Base-by-base conservation (phyloP, 2,888 invertebrate genomes). In the Syrphus vitripennis region DNA sequence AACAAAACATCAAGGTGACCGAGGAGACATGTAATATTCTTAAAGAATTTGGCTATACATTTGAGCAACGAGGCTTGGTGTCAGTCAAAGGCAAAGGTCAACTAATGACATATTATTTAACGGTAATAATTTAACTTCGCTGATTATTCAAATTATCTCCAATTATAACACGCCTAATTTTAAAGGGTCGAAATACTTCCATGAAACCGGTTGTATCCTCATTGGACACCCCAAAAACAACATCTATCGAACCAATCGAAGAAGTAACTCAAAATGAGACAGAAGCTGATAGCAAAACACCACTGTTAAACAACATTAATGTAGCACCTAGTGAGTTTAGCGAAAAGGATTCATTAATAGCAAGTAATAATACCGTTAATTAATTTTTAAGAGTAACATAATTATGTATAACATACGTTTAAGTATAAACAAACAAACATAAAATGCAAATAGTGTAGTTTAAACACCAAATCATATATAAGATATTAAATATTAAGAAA, bases 81-180 rank as follows among this genome's bases (percentile, higher is more conserved):
- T 96, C 97, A 50, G 99, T 99, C 57, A 99, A 99, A 93, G 99
- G 99, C 88, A 99, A 99, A 93, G 99, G 99, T 14, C 97, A 98
- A 91, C 94, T 99, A 78, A 97, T 98, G 95, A 99, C 98, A 1
- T 98, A 97, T 93, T 98, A 98, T 91, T 93, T 99, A 88, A 94
- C 94, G 91, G 96, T 95, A 88, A 94, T 94, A 90, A 6, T 4
- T 31, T 61, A 3, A 7, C 9, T 21, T n/a, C n/a, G 10, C 6
- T n/a, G 12, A 1, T 1, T 31, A 16, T 7, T 14, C 1, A 6
- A 5, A 5, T 50, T 7, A n/a, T 3, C 16, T 19, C 1, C 10
- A 26, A 14, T 1, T 50, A 2, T 0, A 14, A 24, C 0, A 26
- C n/a, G 4, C 6, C 14, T 50, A 2, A 1, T 40, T 40, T 21